Conservation (phyloP, 2,797 vertebrate genomes). For the Carcharodon carcharias region DNA sequence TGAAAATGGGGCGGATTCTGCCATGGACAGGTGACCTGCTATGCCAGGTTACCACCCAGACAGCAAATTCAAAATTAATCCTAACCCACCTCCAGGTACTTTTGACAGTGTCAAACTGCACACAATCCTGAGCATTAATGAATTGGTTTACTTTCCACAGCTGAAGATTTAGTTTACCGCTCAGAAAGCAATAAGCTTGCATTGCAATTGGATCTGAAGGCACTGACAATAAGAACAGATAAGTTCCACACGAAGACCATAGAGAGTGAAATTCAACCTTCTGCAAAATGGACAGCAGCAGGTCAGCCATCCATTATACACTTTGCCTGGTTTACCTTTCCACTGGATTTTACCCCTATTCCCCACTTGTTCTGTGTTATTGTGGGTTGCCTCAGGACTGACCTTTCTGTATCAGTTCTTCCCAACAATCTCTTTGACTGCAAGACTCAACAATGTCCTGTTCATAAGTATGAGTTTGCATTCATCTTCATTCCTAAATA, state of each 20-base stretch:
- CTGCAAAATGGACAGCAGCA: neutral
- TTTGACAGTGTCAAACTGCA: neutral
- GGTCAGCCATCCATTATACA: neutral
- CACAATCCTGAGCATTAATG: neutral
- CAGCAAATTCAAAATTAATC: neutral
- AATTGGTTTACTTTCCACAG: too few species aligned
- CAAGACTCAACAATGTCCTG: neutral
- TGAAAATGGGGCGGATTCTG: neutral
- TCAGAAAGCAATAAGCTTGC: neutral
- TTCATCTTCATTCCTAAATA: neutral
- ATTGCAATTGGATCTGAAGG: neutral
- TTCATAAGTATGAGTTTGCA: neutral
- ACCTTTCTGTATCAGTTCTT: neutral
- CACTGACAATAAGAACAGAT: neutral
- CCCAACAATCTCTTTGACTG: neutral
- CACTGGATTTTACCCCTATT: neutral
- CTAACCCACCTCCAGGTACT: neutral
- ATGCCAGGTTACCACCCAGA: neutral
- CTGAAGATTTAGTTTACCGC: too few species aligned
- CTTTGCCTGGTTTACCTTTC: neutral
- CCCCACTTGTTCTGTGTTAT: neutral
- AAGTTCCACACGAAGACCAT: neutral
- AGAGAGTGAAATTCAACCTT: neutral
- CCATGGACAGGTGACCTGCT: neutral
- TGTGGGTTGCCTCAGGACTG: neutral